Base-by-base conservation (phyloP, 2,797 vertebrate genomes). In the Aeoliscus strigatus region DNA sequence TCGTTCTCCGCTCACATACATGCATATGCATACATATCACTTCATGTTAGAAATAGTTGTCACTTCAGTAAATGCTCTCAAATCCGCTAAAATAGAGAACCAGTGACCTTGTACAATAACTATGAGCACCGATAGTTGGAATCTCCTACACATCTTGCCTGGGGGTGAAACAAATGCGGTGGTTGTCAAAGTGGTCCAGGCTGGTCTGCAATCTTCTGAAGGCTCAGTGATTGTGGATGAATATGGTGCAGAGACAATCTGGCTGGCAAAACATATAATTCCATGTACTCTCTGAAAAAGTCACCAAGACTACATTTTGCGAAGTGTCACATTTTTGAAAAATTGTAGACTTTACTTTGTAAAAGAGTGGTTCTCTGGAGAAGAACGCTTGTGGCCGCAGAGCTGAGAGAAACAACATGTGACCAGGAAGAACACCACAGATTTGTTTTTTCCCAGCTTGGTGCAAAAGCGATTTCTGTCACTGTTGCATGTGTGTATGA, bases 381-480 rank as follows among this genome's bases (percentile, higher is more conserved):
- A 9, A 43, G 47, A 60, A 40, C 28, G 47, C 6, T 9, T 25
- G 38, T 13, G 25, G 27, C 17, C 9, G 23, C 39, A 12, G 24
- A 47, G 30, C 25, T 39, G 15, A 32, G 34, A 26, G 28, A 33
- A 24, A 13, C 12, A 50, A 39, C 60, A 39, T 59, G 14, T 14
- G 41, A 51, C 28, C 41, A 34, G 30, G 18, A 50, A 28, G 54
- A 56, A 54, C 51, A 50, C 51, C 49, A 33, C 45, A 36, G 21
- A 24, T 36, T 28, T 26, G 56, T n/a, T n/a, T n/a, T n/a, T n/a
- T n/a, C n/a, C n/a, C 29, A 60, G 26, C 41, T 64, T 41, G 26
- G 26, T 52, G 47, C 3, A 21, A 51, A 66, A 50, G 29, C 1
- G 70, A 66, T 52, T 66, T 45, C 26, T 67, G 51, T 61, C 71